Evolutionary conservation across 2,888 invertebrate genomes (phyloP).

Genomic region (Euphydryas editha): DNA sequence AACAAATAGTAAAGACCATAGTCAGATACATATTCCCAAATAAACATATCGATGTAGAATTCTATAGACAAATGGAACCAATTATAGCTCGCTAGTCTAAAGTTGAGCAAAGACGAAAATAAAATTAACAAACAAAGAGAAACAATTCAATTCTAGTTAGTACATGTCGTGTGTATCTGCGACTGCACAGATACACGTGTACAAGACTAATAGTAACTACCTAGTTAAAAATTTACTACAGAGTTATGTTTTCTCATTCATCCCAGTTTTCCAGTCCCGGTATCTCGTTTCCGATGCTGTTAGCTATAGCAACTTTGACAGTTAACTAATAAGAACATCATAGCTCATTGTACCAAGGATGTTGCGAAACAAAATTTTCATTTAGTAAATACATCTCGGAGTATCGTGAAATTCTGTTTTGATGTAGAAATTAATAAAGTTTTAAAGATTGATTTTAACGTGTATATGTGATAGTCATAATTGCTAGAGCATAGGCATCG

Average conservation of each 20-base stretch:
- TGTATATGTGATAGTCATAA: too few relatives aligned
- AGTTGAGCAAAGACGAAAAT: not conserved
- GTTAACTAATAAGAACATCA: conserved; percentile 11
- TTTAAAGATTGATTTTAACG: not conserved
- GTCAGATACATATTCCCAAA: not conserved
- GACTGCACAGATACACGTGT: not conserved
- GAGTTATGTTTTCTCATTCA: conserved; percentile 4
- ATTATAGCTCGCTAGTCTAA: not conserved
- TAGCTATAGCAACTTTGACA: conserved; percentile 13
- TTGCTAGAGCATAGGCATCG: too few relatives aligned
- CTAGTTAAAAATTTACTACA: conserved; percentile 6
- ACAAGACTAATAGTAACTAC: conserved; percentile 5
- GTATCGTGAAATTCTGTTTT: not conserved
- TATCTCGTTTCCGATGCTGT: conserved; percentile 18
- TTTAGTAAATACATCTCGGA: not conserved
- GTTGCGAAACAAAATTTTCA: not conserved
- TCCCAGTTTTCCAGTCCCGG: conserved; percentile 4
- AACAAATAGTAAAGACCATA: not conserved
- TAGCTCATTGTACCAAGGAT: not conserved
- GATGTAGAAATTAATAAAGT: not conserved
- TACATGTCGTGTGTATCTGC: not conserved
- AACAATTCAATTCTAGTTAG: not conserved
- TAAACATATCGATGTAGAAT: not conserved
- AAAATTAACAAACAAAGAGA: not conserved
- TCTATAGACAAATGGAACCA: not conserved